phyloP scores from a whole-genome alignment of 1,140 invertebrate species.

The Dreissena polymorpha region DNA sequence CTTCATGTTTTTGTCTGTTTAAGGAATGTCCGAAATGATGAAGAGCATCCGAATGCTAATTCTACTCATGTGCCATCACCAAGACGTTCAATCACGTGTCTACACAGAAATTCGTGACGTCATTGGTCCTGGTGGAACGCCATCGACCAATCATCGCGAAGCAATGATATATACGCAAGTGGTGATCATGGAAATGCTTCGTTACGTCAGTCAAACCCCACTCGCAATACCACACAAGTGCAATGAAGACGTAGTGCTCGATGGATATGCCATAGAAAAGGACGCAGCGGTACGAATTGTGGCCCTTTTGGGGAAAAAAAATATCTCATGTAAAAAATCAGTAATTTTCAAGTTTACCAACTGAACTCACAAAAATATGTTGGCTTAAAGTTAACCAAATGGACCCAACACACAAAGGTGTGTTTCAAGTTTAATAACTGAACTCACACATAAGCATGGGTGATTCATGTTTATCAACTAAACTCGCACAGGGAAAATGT shows the following conservation, averaged over 20 bases:
- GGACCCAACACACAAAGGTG: no score
- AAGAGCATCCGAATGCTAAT: slow-evolving; percentile 81
- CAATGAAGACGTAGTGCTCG: slow-evolving; percentile 63
- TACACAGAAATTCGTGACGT: slow-evolving; percentile 61
- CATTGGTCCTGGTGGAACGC: slow-evolving; percentile 70
- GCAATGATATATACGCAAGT: slow-evolving; percentile 70
- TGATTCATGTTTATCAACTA: no score
- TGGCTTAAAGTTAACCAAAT: no score
- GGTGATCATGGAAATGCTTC: slow-evolving; percentile 66
- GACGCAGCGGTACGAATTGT: slow-evolving; percentile 66
- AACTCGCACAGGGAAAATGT: no score
- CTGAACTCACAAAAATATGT: no score
- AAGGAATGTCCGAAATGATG: slow-evolving; percentile 53
- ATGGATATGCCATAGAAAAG: slow-evolving; percentile 75
- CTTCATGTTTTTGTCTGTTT: not conserved
- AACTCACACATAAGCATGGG: no score
- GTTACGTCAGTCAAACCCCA: slow-evolving; percentile 78
- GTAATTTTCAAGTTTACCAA: no score
- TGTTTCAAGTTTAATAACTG: no score
- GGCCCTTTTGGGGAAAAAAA: not conserved
- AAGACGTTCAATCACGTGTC: slow-evolving; percentile 70
- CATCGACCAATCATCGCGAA: slow-evolving; percentile 80
- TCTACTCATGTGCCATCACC: slow-evolving; percentile 70
- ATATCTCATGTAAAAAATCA: no score
- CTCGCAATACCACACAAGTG: slow-evolving; percentile 65